Base-by-base conservation (phyloP, 2,113 vertebrate species). In the Hirundichthys speculiger region DNA sequence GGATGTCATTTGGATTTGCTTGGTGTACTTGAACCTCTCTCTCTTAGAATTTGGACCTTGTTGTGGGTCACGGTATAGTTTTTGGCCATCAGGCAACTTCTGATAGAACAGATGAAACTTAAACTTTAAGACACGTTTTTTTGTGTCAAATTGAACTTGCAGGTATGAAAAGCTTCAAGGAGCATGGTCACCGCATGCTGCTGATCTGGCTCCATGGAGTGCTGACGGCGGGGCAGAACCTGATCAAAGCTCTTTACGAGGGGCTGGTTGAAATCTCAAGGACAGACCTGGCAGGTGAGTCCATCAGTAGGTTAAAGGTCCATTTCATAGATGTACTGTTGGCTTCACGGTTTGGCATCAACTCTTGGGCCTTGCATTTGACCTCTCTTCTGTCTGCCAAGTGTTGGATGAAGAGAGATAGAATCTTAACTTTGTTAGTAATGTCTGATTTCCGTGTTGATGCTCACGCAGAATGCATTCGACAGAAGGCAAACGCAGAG, bases 151-250 rank as follows among this genome's bases (percentile, higher is more conserved):
- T 51, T 62, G 3, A 55, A 49, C 27, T 19, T 55, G 13, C 4
- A 96, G 96, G 95, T 41, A 92, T 82, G 58, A 95, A 94, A 76
- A 98, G 95, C 90, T 95, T 94, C 80, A 92, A 90, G 78, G 96
- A 98, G 50, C 96, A 98, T 0, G 94, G 95, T 2, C 94, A 97
- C 69, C 82, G 94, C 8, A 95, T 98, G 96, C 53, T 98, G 75
- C 90, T 97, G 6, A 95, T 96, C 76, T 98, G 96, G 96, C 92
- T 97, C 30, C 95, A 96, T 0, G 92, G 96, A 0, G 84, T 88
- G 4, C 71, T 83, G 64, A 71, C 52, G 0, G 92, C 92, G 0
- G 90, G 92, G 16, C 88, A 96, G 77, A 96, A 98, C 77, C 95
- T 95, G 8, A 83, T 93, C 86, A 97, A 96, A 87, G 92, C 74